Evolutionary conservation across 2,113 vertebrate species (phyloP).

Genomic region (Onychostoma macrolepis): DNA sequence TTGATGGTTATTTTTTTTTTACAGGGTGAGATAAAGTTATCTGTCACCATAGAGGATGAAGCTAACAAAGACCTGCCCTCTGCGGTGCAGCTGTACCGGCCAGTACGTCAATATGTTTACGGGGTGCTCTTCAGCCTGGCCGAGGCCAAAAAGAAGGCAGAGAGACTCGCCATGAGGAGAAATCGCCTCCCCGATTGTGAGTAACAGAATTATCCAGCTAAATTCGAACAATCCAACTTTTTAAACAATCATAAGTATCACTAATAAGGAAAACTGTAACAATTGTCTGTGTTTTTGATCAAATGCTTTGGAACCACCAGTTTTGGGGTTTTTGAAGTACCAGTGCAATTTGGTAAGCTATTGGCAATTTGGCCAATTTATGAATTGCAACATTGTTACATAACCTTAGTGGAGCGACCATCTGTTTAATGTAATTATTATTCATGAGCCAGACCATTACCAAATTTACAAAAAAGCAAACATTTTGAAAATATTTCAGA

Average conservation of each 20-base stretch:
- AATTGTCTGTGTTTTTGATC: neutral
- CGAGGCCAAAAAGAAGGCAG: slow-evolving; percentile 92
- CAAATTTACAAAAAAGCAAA: neutral
- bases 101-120: slow-evolving; percentile 95
- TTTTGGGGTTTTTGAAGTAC: neutral
- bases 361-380: neutral
- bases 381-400: neutral
- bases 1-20: slow-evolving; percentile 51
- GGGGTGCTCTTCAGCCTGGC: slow-evolving; percentile 96
- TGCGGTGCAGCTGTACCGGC: slow-evolving; percentile 91
- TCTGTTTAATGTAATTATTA: neutral
- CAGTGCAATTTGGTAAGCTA: neutral
- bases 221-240: neutral
- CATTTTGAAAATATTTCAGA: neutral
- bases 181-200: slow-evolving; percentile 87
- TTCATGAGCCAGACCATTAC: neutral
- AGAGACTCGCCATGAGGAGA: slow-evolving; percentile 91
- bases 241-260: neutral
- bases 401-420: neutral
- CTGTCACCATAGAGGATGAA: slow-evolving; percentile 96
- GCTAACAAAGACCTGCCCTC: slow-evolving; percentile 96
- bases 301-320: neutral
- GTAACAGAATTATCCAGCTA: slow-evolving; percentile 24
- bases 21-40: slow-evolving; percentile 96
- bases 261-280: neutral